phyloP scores from a whole-genome alignment of 1,140 invertebrate species.

The Pemphigus obesinymphae region DNA sequence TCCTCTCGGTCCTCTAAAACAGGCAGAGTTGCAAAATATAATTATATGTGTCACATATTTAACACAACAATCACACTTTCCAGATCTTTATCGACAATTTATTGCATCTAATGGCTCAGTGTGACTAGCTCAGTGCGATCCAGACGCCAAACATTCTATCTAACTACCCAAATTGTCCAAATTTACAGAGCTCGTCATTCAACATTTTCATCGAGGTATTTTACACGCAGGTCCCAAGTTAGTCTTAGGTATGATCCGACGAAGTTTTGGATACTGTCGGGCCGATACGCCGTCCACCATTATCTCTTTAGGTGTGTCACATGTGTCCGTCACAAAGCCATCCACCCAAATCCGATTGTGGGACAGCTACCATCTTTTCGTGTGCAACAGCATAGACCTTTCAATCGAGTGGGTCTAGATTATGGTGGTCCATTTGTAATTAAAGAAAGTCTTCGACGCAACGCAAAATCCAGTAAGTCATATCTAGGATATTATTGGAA shows the following conservation, averaged over 20 bases:
- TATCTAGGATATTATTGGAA: not conserved
- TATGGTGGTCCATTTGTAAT: not conserved
- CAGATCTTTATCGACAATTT: too few species aligned
- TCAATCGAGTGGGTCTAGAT: not conserved
- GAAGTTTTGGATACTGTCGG: slow-evolving; percentile 21
- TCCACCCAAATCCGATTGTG: not conserved
- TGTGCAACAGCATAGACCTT: not conserved
- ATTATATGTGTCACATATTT: too few species aligned
- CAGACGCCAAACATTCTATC: not conserved
- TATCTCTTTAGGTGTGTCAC: not conserved
- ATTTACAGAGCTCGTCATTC: not conserved
- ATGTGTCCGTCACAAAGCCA: not conserved
- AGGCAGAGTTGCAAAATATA: too few species aligned
- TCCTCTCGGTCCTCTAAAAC: too few species aligned
- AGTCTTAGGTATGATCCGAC: not conserved
- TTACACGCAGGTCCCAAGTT: slow-evolving; percentile 18
- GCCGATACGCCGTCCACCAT: not conserved
- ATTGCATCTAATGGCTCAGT: too few species aligned
- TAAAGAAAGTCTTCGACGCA: not conserved
- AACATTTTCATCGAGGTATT: not conserved
- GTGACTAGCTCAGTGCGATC: not conserved
- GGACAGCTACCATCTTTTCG: not conserved
- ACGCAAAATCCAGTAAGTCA: not conserved
- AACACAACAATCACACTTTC: too few species aligned
- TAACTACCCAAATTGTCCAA: not conserved